Conservation (phyloP, 1,140 invertebrate genomes). For the Lasaia peninsularis region DNA sequence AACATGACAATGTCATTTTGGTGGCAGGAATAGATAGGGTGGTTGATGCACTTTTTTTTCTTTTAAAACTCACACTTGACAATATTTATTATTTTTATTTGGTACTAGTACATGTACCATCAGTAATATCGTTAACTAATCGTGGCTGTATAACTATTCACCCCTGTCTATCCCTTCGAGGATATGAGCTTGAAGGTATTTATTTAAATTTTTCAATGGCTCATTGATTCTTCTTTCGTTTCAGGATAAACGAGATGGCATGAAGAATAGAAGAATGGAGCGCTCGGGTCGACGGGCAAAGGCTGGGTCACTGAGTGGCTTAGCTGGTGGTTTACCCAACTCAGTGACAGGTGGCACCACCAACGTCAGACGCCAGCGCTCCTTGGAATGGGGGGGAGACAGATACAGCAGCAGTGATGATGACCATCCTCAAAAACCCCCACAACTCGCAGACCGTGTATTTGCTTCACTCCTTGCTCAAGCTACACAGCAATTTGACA, state of each 20-base stretch:
- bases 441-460: constrained; percentile 80
- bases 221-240: constrained; percentile 24
- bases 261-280: constrained; percentile 59
- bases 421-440: constrained; percentile 73
- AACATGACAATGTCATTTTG: too few species aligned
- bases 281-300: constrained; percentile 62
- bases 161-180: too few species aligned
- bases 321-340: constrained; percentile 46
- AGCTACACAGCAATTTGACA: constrained; percentile 79
- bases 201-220: too few species aligned
- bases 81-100: too few species aligned
- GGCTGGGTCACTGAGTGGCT: constrained; percentile 64
- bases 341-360: constrained; percentile 20
- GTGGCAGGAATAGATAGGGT: too few species aligned
- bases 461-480: constrained; percentile 81
- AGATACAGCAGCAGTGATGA: constrained; percentile 82
- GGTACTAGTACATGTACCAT: too few species aligned
- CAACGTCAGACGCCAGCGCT: constrained; percentile 79
- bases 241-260: constrained; percentile 52
- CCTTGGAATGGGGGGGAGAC: constrained; percentile 81
- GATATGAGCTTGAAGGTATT: too few species aligned
- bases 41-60: too few species aligned
- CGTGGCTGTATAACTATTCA: too few species aligned
- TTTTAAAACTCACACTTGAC: too few species aligned
- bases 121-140: too few species aligned